These are phyloP conservation scores for Melopsittacus undulatus DNA, from an alignment of 2,797 vertebrate genomes.

Conservation along the genomic window DNA sequence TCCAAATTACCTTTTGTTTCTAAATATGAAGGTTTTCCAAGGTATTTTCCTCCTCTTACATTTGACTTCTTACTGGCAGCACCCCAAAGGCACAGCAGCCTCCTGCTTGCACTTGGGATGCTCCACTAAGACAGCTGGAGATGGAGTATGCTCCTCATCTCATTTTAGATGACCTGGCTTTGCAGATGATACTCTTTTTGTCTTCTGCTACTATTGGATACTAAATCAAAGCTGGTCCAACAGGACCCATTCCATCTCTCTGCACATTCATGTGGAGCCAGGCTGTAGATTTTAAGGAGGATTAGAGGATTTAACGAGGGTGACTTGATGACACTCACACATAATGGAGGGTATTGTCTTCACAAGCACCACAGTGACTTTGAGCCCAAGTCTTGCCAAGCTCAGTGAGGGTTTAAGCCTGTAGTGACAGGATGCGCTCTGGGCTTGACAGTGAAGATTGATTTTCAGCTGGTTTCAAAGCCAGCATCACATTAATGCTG, in stretches of 20 bases:
- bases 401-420: constrained; percentile 34
- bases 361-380: constrained; percentile 52
- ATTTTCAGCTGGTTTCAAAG: constrained; percentile 24
- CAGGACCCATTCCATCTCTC: constrained; percentile 43
- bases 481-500: neutral
- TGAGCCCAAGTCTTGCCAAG: constrained; percentile 17
- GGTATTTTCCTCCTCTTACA: neutral
- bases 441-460: constrained; percentile 16
- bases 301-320: neutral
- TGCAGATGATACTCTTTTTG: neutral
- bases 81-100: neutral
- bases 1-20: neutral
- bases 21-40: neutral
- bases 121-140: neutral
- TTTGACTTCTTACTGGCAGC: neutral
- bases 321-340: constrained; percentile 18
- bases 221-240: constrained; percentile 25
- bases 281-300: constrained; percentile 2
- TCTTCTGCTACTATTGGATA: neutral
- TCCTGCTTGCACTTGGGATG: neutral
- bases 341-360: constrained; percentile 50
- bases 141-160: neutral
- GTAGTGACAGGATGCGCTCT: constrained; percentile 39
- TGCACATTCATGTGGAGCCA: neutral
- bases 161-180: accelerated